A percentile compares a stretch with the other conserved stretches of the same genome.
phyloP scores from a whole-genome alignment of 1,140 invertebrate genomes.

The Nasonia vitripennis region DNA sequence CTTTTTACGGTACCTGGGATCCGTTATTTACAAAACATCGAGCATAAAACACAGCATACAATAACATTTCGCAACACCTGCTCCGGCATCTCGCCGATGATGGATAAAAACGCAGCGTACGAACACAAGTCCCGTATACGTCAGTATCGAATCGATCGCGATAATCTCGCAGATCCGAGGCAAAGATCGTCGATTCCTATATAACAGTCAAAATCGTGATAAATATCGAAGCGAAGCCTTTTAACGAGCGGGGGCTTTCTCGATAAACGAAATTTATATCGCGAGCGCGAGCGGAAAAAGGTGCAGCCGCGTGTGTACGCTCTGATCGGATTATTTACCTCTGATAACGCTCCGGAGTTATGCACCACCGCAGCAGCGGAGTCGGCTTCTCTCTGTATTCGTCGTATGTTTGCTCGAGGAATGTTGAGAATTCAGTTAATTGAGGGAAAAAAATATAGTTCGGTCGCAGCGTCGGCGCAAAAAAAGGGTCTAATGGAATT shows the following conservation, averaged over 20 bases:
- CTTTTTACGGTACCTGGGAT: no score
- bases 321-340: background rate
- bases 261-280: slow-evolving; percentile 27
- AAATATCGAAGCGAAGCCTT: background rate
- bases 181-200: background rate
- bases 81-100: no score
- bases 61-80: no score
- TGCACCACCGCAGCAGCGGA: background rate
- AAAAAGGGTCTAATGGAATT: no score
- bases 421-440: no score
- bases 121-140: no score
- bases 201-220: background rate
- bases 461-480: no score
- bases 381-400: no score
- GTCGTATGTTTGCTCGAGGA: no score
- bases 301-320: background rate
- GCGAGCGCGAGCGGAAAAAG: background rate
- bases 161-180: background rate
- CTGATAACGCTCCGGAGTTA: background rate
- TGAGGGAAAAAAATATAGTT: background rate
- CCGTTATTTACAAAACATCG: no score
- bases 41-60: no score
- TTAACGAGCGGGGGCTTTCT: background rate
- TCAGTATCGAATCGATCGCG: slow-evolving; percentile 32
- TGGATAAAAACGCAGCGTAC: no score